Conservation (phyloP, 2,113 vertebrate genomes). For the Eulemur rufifrons region DNA sequence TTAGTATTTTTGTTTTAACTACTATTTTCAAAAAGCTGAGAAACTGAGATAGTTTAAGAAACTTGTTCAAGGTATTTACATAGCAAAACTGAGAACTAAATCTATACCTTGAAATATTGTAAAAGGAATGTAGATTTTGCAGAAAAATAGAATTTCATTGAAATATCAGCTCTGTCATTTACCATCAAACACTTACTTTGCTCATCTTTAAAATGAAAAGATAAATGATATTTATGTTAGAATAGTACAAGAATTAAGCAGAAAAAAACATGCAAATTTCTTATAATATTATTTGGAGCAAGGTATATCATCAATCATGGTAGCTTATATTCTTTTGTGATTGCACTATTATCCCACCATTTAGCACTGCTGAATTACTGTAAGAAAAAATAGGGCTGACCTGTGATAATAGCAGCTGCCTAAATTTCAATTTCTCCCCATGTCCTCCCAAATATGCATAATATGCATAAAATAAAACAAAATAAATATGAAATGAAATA, state of each 20-base stretch:
- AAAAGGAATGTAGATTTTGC: neutral
- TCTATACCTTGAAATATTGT: neutral
- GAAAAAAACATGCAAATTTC: neutral
- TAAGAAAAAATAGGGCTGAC: neutral
- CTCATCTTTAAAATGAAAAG: constrained; percentile 32
- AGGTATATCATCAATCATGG: neutral
- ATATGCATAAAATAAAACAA: neutral
- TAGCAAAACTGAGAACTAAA: neutral
- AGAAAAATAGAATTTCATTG: neutral
- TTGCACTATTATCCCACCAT: neutral
- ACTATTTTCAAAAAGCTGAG: neutral
- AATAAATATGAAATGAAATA: neutral
- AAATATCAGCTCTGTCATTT: neutral
- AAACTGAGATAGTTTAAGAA: neutral
- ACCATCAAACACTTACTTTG: neutral
- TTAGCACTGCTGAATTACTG: neutral
- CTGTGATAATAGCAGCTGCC: neutral
- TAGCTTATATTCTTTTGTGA: neutral
- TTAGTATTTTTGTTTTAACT: neutral
- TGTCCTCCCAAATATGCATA: neutral
- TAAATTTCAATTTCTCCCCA: constrained; percentile 7
- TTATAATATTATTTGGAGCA: neutral
- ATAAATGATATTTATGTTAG: neutral
- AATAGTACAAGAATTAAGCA: neutral
- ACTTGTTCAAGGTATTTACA: neutral